phyloP scores from a whole-genome alignment of 2,888 invertebrate genomes.

The Metopia argyrocephala region DNA sequence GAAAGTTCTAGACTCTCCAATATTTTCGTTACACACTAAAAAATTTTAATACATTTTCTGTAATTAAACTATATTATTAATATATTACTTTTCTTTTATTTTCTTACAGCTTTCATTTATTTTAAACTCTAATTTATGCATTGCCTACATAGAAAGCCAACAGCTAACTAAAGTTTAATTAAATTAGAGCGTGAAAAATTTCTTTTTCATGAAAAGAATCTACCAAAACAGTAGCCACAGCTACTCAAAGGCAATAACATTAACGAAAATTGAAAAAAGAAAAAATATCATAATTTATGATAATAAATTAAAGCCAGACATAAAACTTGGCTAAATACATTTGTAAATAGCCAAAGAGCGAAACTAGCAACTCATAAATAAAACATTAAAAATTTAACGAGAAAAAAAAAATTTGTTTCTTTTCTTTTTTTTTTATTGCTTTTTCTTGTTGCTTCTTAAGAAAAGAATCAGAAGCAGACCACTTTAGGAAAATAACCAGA shows the following conservation, averaged over 20 bases:
- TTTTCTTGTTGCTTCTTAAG: too few species aligned
- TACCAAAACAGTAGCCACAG: conserved; percentile 63
- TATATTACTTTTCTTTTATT: conserved; percentile 7
- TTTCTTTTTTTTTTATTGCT: too few species aligned
- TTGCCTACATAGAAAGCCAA: background rate
- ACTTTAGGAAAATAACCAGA: background rate
- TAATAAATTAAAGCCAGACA: conserved; percentile 74
- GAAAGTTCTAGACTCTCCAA: background rate
- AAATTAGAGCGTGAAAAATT: conserved; percentile 73
- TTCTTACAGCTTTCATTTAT: conserved; percentile 51
- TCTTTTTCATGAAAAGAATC: conserved; percentile 54
- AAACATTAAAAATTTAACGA: background rate
- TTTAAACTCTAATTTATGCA: background rate
- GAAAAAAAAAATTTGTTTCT: background rate
- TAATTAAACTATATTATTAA: background rate
- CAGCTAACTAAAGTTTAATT: conserved; percentile 65
- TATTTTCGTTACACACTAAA: background rate
- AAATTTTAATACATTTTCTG: background rate
- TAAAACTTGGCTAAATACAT: conserved; percentile 68
- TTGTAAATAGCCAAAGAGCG: conserved; percentile 57
- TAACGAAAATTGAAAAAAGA: conserved; percentile 52
- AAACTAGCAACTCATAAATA: conserved; percentile 58
- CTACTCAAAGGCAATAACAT: conserved; percentile 60
- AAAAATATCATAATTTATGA: conserved; percentile 72
- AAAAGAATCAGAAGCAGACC: background rate